A percentile compares a stretch with the other conserved stretches of the same genome.
Evolutionary conservation across 2,113 vertebrate genomes (phyloP).

Genomic region (Sturnus vulgaris): DNA sequence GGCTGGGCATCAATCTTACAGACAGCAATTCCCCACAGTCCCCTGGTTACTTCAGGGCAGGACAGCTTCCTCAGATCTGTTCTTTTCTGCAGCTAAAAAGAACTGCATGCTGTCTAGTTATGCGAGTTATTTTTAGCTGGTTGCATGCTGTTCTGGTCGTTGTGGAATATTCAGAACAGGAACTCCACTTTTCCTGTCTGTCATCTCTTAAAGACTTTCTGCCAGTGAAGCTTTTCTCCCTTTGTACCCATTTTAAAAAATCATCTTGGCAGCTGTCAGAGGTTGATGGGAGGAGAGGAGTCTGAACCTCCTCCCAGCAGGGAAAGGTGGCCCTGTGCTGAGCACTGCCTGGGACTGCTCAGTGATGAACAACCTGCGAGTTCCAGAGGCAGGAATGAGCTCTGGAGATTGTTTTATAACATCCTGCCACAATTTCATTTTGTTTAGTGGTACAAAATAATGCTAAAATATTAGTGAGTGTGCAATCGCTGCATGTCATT

Average conservation of each 20-base stretch:
- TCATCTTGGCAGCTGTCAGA: background rate
- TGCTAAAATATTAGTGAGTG: background rate
- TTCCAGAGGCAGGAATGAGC: background rate
- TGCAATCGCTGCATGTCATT: background rate
- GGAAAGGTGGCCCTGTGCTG: background rate
- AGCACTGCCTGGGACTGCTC: background rate
- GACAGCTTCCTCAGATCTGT: background rate
- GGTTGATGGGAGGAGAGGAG: background rate
- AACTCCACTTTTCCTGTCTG: background rate
- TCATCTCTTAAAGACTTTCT: background rate
- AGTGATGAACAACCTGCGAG: background rate
- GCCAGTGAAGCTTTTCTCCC: background rate
- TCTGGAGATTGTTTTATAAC: background rate
- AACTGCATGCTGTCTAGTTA: background rate
- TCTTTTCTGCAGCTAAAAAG: background rate
- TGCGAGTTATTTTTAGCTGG: background rate
- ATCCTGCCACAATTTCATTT: background rate
- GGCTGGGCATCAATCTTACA: background rate
- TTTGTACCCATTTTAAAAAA: background rate
- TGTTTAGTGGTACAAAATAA: background rate
- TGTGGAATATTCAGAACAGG: background rate
- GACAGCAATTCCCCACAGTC: background rate
- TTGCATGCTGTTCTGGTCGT: background rate
- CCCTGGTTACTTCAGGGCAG: background rate
- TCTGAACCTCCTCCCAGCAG: background rate